Percentiles rank a stretch among this genome's conserved stretches.
phyloP scores from a whole-genome alignment of 1,140 invertebrate genomes.

The Agrilus planipennis region DNA sequence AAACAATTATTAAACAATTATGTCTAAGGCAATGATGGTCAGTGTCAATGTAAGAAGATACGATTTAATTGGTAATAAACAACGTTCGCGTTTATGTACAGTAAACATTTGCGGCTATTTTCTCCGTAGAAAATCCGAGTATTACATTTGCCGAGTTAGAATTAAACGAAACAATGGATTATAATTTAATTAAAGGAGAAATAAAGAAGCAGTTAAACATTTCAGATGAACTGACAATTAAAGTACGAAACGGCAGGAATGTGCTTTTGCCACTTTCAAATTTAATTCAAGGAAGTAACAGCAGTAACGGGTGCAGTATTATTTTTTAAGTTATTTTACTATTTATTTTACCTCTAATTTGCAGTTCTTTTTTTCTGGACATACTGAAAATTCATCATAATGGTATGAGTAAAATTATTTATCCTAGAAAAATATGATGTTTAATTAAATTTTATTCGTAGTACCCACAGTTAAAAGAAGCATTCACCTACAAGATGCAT shows the following conservation, averaged over 20 bases:
- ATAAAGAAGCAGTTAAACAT: constrained; percentile 23
- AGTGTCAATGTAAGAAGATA: constrained; percentile 3
- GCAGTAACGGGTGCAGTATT: constrained; percentile 1
- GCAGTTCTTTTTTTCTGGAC: constrained; percentile 19
- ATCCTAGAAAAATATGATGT: neutral
- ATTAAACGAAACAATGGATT: constrained; percentile 21
- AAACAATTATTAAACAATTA: too few relatives aligned
- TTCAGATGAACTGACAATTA: constrained; percentile 21
- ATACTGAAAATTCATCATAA: constrained; percentile 7
- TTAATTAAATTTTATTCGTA: constrained; percentile 10
- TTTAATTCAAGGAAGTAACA: constrained; percentile 17
- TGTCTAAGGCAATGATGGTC: neutral
- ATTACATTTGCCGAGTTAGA: constrained; percentile 17
- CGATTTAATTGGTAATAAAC: constrained; percentile 1
- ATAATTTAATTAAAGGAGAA: constrained; percentile 20
- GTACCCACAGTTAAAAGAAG: constrained; percentile 20
- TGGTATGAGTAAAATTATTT: constrained; percentile 8
- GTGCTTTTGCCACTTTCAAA: constrained; percentile 27
- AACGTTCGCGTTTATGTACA: neutral
- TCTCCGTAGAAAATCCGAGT: constrained; percentile 16
- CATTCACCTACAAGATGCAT: constrained; percentile 30
- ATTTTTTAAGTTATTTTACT: constrained; percentile 9
- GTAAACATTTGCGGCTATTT: neutral
- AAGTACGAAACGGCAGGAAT: constrained; percentile 25
- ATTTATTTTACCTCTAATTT: constrained; percentile 19